phyloP scores from a whole-genome alignment of 2,888 invertebrate species.

The Orthonychiurus folsomi region DNA sequence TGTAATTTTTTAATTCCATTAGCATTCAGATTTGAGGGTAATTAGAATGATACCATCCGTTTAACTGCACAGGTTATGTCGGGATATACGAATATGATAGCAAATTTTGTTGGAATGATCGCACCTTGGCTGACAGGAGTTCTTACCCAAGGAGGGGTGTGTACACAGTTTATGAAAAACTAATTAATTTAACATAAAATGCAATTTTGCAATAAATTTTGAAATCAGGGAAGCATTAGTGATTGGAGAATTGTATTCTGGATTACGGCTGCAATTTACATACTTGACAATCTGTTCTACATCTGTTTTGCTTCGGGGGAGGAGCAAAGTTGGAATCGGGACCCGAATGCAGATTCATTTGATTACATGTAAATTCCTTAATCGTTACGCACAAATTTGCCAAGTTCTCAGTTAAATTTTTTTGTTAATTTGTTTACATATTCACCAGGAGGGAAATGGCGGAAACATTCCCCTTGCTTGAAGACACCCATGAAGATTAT shows the following conservation, averaged over 20 bases:
- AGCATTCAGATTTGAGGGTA: too few relatives aligned
- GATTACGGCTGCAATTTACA: conserved; percentile 28
- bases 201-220: conserved; percentile 7
- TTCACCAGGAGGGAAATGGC: background rate
- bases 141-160: conserved; percentile 33
- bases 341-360: conserved; percentile 11
- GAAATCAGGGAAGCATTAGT: conserved; percentile 23
- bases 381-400: background rate
- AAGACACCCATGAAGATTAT: background rate
- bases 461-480: background rate
- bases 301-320: conserved; percentile 32
- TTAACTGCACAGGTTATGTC: background rate
- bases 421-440: too few relatives aligned
- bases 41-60: background rate
- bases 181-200: background rate
- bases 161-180: background rate
- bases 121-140: conserved; percentile 37
- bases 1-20: too few relatives aligned
- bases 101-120: background rate
- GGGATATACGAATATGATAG: conserved; percentile 15
- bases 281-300: conserved; percentile 34
- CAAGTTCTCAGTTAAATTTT: background rate
- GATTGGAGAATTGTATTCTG: conserved; percentile 35
- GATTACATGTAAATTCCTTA: background rate
- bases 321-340: conserved; percentile 35